Evolutionary conservation across 2,797 vertebrate species (phyloP).

Genomic region (Acrocephalus scirpaceus): DNA sequence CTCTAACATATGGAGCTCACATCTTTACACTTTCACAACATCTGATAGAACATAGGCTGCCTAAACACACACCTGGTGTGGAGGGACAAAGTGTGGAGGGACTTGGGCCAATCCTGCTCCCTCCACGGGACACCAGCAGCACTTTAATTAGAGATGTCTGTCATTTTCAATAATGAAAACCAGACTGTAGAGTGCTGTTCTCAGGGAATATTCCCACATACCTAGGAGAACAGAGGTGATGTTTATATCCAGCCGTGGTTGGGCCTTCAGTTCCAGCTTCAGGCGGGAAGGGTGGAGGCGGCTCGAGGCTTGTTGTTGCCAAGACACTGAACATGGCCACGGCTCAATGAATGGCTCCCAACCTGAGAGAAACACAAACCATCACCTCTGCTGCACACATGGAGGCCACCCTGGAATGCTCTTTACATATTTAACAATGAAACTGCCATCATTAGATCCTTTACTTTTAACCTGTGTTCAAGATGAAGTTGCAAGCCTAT

Average conservation of each 20-base stretch:
- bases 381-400: background rate
- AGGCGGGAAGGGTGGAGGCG: constrained; percentile 92
- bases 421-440: background rate
- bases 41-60: background rate
- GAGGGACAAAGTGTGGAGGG: background rate
- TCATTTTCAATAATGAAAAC: background rate
- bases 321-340: constrained; percentile 89
- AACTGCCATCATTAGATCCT: background rate
- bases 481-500: background rate
- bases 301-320: constrained; percentile 91
- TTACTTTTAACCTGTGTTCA: background rate
- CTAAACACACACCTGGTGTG: background rate
- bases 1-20: background rate
- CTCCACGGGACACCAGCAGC: background rate
- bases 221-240: constrained; percentile 93
- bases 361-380: constrained; percentile 75
- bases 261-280: constrained; percentile 88
- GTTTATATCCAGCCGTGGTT: constrained; percentile 91
- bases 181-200: background rate
- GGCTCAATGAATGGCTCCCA: constrained; percentile 98
- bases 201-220: constrained; percentile 49
- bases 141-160: background rate
- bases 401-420: background rate
- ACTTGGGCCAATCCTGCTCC: background rate
- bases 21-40: background rate